A percentile compares a stretch with the other conserved stretches of the same genome.
phyloP scores from a whole-genome alignment of 2,888 invertebrate genomes.

The Troides aeacus region DNA sequence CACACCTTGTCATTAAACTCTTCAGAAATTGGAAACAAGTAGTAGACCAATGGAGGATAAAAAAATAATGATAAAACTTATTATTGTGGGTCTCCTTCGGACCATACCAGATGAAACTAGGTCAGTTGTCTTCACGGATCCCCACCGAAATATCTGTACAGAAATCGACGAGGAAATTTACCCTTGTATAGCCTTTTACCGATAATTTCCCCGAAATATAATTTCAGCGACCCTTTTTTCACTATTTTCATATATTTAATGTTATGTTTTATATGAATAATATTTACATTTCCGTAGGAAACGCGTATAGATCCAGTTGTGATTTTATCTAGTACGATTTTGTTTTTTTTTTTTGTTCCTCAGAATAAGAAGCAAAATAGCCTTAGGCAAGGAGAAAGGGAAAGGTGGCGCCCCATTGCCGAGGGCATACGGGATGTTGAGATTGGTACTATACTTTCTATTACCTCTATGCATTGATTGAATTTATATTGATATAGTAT shows the following conservation, averaged over 20 bases:
- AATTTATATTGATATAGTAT: no score
- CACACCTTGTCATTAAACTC: no score
- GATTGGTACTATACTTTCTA: conserved; percentile 46
- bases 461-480: not conserved
- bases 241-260: not conserved
- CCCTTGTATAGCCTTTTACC: not conserved
- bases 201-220: not conserved
- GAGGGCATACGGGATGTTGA: conserved; percentile 56
- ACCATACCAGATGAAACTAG: not conserved
- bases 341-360: conserved; percentile 30
- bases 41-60: not conserved
- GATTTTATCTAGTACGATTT: not conserved
- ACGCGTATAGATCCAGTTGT: not conserved
- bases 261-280: not conserved
- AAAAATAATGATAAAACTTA: not conserved
- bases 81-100: not conserved
- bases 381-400: conserved; percentile 54
- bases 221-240: not conserved
- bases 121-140: not conserved
- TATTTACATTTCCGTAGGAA: not conserved
- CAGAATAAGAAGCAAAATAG: conserved; percentile 57
- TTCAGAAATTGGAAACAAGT: no score
- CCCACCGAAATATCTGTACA: not conserved
- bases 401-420: conserved; percentile 43
- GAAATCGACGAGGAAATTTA: not conserved